Conservation (phyloP, 2,113 vertebrate species). For the Embiotoca jacksoni region DNA sequence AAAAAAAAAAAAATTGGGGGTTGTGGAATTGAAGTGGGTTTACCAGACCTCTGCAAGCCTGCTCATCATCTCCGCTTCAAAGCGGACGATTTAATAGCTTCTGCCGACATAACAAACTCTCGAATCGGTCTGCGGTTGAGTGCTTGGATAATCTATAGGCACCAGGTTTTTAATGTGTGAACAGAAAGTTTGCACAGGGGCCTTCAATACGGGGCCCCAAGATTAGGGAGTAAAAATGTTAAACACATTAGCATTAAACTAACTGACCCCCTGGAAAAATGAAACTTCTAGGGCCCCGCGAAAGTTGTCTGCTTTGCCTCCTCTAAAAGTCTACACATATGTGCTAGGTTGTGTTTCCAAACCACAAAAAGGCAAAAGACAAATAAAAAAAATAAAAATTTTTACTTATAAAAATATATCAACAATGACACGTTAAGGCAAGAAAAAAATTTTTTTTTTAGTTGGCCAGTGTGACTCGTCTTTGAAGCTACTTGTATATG, state of each 20-base stretch:
- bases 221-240: too few relatives aligned
- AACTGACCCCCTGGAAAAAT: too few relatives aligned
- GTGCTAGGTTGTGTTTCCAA: neutral
- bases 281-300: too few relatives aligned
- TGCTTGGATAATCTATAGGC: too few relatives aligned
- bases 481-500: neutral
- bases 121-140: neutral
- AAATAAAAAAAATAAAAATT: neutral
- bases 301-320: too few relatives aligned
- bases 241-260: too few relatives aligned
- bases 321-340: neutral
- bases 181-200: neutral
- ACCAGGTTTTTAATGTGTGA: neutral
- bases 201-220: too few relatives aligned
- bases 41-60: neutral
- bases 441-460: neutral
- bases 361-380: neutral
- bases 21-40: neutral
- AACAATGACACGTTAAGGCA: neutral
- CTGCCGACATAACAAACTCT: neutral
- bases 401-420: slow-evolving; percentile 64
- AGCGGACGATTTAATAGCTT: neutral
- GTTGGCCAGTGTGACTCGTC: neutral
- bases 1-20: neutral
- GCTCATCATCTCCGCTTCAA: neutral